phyloP scores from a whole-genome alignment of 2,888 invertebrate species.

The Lumbricus terrestris region DNA sequence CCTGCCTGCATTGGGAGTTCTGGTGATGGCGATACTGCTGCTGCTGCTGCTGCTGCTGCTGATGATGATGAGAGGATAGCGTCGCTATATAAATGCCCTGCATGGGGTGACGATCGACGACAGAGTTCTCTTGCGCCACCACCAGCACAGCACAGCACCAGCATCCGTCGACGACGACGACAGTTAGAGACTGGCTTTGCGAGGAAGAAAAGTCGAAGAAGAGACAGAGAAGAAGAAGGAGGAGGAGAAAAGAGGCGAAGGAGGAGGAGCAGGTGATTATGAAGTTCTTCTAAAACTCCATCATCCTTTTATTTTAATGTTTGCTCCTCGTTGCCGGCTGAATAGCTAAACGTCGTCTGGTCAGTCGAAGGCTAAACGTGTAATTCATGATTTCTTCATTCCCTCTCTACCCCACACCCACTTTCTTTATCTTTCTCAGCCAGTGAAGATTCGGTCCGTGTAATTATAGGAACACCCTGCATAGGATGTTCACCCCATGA shows the following conservation, averaged over 20 bases:
- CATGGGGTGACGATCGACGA: background rate
- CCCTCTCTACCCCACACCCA: too few species aligned
- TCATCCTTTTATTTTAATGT: too few species aligned
- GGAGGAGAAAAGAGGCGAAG: background rate
- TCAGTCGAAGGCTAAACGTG: too few species aligned
- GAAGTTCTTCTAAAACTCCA: background rate
- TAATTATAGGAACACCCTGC: too few species aligned
- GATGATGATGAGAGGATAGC: background rate
- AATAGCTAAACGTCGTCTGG: too few species aligned
- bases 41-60: background rate
- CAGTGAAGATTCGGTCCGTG: too few species aligned
- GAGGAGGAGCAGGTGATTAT: background rate
- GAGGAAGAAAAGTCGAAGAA: background rate
- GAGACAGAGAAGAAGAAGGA: background rate
- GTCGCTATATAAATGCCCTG: background rate
- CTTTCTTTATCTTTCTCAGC: too few species aligned
- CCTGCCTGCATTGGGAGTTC: too few species aligned
- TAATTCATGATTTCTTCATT: too few species aligned
- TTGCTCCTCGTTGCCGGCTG: too few species aligned
- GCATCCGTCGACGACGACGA: background rate
- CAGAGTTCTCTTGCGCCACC: too few species aligned
- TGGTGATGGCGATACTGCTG: background rate
- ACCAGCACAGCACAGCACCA: background rate
- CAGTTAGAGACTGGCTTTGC: background rate
- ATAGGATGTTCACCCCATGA: too few species aligned